A percentile compares a stretch with the other conserved stretches of the same genome.
Conservation (phyloP, 2,888 invertebrate genomes). For the Tachystola acroxantha region DNA sequence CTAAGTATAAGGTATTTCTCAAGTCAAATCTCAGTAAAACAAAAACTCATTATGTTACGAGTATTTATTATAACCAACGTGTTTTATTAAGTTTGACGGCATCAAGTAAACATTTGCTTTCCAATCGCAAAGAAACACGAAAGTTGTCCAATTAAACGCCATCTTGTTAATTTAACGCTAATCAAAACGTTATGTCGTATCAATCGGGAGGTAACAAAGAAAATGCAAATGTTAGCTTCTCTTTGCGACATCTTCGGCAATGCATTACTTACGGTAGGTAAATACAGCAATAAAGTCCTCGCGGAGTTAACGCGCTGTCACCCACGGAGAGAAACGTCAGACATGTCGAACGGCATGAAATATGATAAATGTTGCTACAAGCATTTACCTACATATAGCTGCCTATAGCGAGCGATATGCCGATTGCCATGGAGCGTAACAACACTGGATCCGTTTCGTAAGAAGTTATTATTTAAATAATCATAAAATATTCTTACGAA, state of each 20-base stretch:
- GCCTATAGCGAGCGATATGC: conserved; percentile 25
- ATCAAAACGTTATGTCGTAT: background rate
- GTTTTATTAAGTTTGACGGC: no score
- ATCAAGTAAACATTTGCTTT: no score
- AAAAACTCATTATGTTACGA: no score
- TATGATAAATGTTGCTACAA: conserved; percentile 71
- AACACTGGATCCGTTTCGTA: conserved; percentile 34
- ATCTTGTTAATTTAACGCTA: no score
- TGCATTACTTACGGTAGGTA: conserved; percentile 5
- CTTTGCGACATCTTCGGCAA: background rate
- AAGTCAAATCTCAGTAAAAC: no score
- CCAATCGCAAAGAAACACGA: no score
- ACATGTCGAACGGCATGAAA: conserved; percentile 61
- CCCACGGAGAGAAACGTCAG: conserved; percentile 65
- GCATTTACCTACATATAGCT: no score
- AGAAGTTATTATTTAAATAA: conserved; percentile 2
- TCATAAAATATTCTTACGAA: no score
- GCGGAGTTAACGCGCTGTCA: conserved; percentile 53
- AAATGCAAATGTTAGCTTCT: background rate
- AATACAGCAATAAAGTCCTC: conserved; percentile 56
- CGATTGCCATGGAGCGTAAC: conserved; percentile 22
- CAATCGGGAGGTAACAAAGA: background rate
- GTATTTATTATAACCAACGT: no score
- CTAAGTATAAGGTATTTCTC: no score
- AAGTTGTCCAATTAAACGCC: no score